These are phyloP conservation scores for Scotopteryx bipunctaria DNA, from an alignment of 2,888 invertebrate genomes.

Conservation along the genomic window DNA sequence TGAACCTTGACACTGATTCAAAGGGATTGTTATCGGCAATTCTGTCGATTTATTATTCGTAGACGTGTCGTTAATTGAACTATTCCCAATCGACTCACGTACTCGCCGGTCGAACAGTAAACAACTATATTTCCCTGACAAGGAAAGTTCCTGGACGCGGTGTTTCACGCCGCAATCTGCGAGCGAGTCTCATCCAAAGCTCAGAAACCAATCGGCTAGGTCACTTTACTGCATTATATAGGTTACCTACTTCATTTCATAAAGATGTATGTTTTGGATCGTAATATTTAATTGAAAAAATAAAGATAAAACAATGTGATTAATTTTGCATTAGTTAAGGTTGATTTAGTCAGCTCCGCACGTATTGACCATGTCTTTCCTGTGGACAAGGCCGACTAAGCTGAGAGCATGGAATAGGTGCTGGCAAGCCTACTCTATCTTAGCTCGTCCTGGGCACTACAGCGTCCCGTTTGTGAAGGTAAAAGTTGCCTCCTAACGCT, in stretches of 20 bases:
- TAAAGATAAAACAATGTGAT: no score
- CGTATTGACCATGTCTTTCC: no score
- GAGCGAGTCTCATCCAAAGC: constrained; percentile 9
- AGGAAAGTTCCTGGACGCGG: constrained; percentile 51
- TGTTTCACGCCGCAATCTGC: constrained; percentile 40
- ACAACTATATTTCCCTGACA: constrained; percentile 60
- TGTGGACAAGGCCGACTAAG: no score
- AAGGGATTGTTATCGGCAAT: constrained; percentile 21
- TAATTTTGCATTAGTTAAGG: no score
- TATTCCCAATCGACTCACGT: constrained; percentile 60
- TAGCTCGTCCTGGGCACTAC: no score
- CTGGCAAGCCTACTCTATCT: no score
- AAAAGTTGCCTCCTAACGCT: no score
- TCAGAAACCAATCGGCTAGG: constrained; percentile 5
- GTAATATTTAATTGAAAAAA: no score
- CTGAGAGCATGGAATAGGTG: no score
- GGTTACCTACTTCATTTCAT: neutral
- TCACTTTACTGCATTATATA: neutral
- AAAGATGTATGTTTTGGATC: no score
- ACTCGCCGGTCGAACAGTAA: constrained; percentile 50
- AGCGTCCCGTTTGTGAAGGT: no score
- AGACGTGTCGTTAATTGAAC: constrained; percentile 54
- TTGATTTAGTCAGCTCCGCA: no score
- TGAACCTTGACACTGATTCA: constrained; percentile 18
- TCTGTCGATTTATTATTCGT: constrained; percentile 27